Evolutionary conservation across 2,113 vertebrate species (phyloP), one percentile per base, ranked within the genome.

Genomic region (Toxostoma redivivum): DNA sequence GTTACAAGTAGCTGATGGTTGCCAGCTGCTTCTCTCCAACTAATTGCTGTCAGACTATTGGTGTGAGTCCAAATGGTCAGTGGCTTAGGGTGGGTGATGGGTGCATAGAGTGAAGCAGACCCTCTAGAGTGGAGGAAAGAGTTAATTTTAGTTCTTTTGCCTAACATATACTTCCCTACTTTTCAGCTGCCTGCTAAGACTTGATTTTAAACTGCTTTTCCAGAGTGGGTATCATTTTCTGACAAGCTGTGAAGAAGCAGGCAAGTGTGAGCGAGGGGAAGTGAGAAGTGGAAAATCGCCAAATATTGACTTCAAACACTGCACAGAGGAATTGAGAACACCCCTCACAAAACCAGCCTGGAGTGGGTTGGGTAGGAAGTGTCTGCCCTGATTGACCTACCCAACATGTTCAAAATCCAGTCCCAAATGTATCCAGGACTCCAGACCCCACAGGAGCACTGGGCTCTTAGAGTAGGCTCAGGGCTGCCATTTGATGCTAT

Each of bases 221-320:
- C 90, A 81, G 48, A 54, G 51, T 60, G 56, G 61, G 44, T 78
- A 81, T 94, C 57, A 44, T 87, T 72, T 82, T 58, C 48, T 96
- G 95, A 94, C 87, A 94, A 94, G 73, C 64, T 92, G 90, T 13
- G 57, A 95, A 96, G 65, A 89, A 92, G 65, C 65, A 77, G 54
- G 50, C 7, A 7, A 81, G 80, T 37, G 83, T 83, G 86, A 95
- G 58, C 0, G 3, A 61, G 78, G n/a, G 67, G 65, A 89, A 81
- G 78, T 66, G 77, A 84, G 93, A 94, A 86, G 77, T 48, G 51
- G 61, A 84, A 81, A 81, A 74, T 50, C 0, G 5, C 51, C 37
- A 65, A 77, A 70, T 67, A 85, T 24, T 82, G 86, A 79, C 79
- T 60, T 79, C 82, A 76, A 92, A 92, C 45, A 40, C 11, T 45